phyloP scores from a whole-genome alignment of 2,888 invertebrate genomes.

The Psylliodes chrysocephalus region DNA sequence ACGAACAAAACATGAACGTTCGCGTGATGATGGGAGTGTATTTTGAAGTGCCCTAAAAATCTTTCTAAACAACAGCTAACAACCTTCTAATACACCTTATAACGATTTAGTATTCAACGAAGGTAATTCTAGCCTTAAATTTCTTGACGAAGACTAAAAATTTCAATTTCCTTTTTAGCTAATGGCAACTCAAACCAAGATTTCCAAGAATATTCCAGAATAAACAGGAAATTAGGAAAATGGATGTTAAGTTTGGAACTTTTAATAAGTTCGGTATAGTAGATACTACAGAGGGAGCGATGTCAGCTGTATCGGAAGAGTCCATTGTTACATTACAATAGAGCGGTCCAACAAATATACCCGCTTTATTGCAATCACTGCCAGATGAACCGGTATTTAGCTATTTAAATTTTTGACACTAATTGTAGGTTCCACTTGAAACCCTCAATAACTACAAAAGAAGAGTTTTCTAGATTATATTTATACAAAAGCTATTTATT shows the following conservation, averaged over 20 bases:
- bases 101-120: slow-evolving; percentile 21
- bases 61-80: slow-evolving; percentile 14
- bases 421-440: too few species aligned
- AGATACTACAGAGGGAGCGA: background rate
- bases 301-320: background rate
- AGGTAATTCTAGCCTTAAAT: slow-evolving; percentile 6
- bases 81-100: slow-evolving; percentile 21
- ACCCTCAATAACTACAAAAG: too few species aligned
- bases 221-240: slow-evolving; percentile 19
- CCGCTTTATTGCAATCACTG: too few species aligned
- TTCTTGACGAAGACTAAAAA: slow-evolving; percentile 14
- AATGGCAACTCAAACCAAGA: slow-evolving; percentile 2
- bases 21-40: slow-evolving; percentile 25
- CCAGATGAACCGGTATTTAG: too few species aligned
- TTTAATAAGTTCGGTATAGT: slow-evolving; percentile 7
- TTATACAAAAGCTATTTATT: too few species aligned
- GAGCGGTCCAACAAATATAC: background rate
- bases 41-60: slow-evolving; percentile 27
- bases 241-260: background rate
- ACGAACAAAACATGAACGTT: slow-evolving; percentile 25
- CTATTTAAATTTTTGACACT: too few species aligned
- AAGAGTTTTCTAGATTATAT: too few species aligned
- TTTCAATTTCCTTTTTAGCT: slow-evolving; percentile 24
- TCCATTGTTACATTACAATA: background rate
- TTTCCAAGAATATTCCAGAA: background rate